Percentiles rank a stretch among this genome's conserved stretches.
These are phyloP conservation scores for Pollimyrus isidori DNA, from an alignment of 2,113 vertebrate species.

Conservation along the genomic window DNA sequence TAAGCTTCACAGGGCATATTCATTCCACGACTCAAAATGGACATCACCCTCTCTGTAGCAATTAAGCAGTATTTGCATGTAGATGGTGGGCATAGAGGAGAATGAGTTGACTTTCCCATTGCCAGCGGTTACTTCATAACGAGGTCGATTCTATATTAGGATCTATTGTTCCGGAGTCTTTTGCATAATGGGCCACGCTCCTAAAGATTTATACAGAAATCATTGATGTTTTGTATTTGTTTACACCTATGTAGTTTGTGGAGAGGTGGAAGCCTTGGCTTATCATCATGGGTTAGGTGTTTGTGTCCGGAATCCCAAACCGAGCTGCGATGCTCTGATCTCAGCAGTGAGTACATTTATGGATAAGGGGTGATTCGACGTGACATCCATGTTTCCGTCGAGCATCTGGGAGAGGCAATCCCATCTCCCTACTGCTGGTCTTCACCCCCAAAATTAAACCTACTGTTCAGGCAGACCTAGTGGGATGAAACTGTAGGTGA, in stretches of 20 bases:
- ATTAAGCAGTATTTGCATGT: constrained; percentile 40
- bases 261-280: neutral
- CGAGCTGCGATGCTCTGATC: neutral
- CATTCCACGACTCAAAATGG: constrained; percentile 40
- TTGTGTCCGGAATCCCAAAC: neutral
- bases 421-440: neutral
- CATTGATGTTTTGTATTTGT: neutral
- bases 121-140: constrained; percentile 18
- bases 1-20: constrained; percentile 34
- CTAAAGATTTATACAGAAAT: neutral
- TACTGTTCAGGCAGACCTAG: constrained; percentile 15
- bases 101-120: constrained; percentile 17
- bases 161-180: neutral
- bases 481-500: neutral
- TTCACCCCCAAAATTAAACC: neutral
- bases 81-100: constrained; percentile 20
- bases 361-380: neutral
- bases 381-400: neutral
- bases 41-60: constrained; percentile 43
- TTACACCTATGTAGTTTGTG: neutral
- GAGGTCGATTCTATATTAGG: neutral
- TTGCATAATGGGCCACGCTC: neutral
- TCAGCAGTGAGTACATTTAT: neutral
- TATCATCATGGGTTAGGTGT: neutral
- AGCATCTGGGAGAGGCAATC: neutral